A percentile compares a stretch with the other conserved stretches of the same genome.
These are phyloP conservation scores for Eucera pruinosa DNA, from an alignment of 2,888 invertebrate species.

Conservation along the genomic window DNA sequence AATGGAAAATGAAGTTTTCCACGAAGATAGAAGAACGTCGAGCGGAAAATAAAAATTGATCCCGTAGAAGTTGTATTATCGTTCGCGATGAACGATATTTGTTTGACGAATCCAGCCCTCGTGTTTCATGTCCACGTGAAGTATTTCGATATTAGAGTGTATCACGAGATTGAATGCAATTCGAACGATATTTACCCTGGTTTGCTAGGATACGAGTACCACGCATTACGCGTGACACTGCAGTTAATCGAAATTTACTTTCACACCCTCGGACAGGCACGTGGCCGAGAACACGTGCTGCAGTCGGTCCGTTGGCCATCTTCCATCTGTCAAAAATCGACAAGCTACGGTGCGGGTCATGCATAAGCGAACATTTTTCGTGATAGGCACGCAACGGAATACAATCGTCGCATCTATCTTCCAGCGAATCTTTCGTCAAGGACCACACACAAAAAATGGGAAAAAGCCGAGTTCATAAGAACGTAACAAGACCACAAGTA, in stretches of 20 bases:
- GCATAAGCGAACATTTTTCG: constrained; percentile 54
- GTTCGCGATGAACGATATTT: not conserved
- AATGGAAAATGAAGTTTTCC: constrained; percentile 19
- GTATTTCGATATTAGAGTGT: constrained; percentile 13
- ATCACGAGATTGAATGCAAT: constrained; percentile 25
- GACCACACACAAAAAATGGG: not conserved
- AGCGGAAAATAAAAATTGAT: constrained; percentile 27
- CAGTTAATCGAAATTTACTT: constrained; percentile 73
- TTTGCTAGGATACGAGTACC: constrained; percentile 48
- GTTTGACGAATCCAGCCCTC: not conserved
- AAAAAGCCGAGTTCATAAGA: not conserved
- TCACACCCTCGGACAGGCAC: constrained; percentile 67
- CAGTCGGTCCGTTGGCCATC: constrained; percentile 63
- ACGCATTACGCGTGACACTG: constrained; percentile 66
- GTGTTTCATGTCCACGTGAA: not conserved
- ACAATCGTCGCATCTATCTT: constrained; percentile 24
- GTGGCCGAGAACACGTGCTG: constrained; percentile 65
- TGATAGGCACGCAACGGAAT: constrained; percentile 49
- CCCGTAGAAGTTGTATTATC: constrained; percentile 3
- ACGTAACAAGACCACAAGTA: constrained; percentile 16
- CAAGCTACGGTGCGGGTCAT: constrained; percentile 62
- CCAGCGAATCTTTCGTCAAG: not conserved
- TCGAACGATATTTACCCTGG: constrained; percentile 60
- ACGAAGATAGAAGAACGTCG: constrained; percentile 7
- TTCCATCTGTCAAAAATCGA: constrained; percentile 74